A percentile compares a stretch with the other conserved stretches of the same genome.
These are phyloP conservation scores for Malurus elegans DNA, from an alignment of 2,113 vertebrate genomes.

Conservation along the genomic window DNA sequence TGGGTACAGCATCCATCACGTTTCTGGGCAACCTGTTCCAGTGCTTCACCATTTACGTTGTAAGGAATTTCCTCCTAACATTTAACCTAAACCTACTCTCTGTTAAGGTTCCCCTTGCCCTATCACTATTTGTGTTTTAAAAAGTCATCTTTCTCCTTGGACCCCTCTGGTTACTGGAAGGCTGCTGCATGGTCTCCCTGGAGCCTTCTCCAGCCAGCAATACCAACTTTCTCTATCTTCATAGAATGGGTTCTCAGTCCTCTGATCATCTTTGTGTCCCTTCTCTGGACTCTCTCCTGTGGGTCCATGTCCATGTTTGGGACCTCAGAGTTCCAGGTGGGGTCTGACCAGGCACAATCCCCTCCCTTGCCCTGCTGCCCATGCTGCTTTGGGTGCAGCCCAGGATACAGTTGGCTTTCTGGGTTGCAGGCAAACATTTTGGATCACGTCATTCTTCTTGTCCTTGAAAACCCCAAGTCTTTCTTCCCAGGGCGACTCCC, in stretches of 20 bases:
- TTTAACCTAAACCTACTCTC: not conserved
- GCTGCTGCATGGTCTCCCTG: not conserved
- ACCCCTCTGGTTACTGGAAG: rapidly evolving
- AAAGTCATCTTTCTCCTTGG: not conserved
- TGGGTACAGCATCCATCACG: not conserved
- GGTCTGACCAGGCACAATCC: not conserved
- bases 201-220: not conserved
- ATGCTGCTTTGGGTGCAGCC: rapidly evolving
- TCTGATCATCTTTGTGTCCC: not conserved
- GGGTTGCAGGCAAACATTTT: not conserved
- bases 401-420: not conserved
- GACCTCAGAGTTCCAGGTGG: not conserved
- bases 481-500: not conserved
- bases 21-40: not conserved
- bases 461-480: not conserved
- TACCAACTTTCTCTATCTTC: not conserved
- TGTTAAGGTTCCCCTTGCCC: not conserved
- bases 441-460: not conserved
- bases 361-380: too few species aligned
- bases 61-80: not conserved
- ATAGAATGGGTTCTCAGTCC: not conserved
- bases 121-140: rapidly evolving
- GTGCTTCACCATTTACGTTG: not conserved
- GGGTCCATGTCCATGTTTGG: not conserved
- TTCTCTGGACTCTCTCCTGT: not conserved